Conservation (phyloP, 2,113 vertebrate genomes). For the Apteryx mantelli region DNA sequence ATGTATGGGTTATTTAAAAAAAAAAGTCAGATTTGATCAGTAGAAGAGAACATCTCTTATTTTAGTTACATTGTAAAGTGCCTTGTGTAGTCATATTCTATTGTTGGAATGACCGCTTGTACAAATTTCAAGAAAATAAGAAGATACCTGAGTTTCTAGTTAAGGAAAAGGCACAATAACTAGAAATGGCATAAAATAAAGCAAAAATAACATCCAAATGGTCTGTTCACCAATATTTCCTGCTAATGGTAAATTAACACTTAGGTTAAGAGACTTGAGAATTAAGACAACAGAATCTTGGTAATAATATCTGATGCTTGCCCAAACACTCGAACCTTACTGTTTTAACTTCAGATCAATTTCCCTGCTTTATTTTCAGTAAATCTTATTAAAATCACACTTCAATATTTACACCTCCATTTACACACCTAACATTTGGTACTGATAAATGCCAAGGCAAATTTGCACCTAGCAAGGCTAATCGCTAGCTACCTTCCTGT, state of each 20-base stretch:
- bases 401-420: neutral
- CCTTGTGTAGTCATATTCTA: conserved; percentile 99
- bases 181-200: neutral
- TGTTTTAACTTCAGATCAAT: neutral
- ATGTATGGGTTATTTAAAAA: conserved; percentile 75
- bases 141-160: conserved; percentile 89
- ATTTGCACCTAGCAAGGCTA: neutral
- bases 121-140: conserved; percentile 99
- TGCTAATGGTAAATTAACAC: neutral
- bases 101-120: conserved; percentile 99
- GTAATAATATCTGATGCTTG: neutral
- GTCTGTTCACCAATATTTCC: neutral
- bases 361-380: neutral
- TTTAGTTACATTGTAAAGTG: conserved; percentile 96
- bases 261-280: neutral
- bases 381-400: neutral
- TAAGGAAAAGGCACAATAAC: conserved; percentile 76
- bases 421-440: neutral
- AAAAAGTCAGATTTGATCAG: conserved; percentile 69
- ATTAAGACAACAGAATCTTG: neutral
- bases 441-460: neutral
- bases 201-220: neutral
- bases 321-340: neutral
- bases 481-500: neutral
- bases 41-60: conserved; percentile 45